Evolutionary conservation across 2,888 invertebrate species (phyloP).

Genomic region (Ormyrus nitidulus): DNA sequence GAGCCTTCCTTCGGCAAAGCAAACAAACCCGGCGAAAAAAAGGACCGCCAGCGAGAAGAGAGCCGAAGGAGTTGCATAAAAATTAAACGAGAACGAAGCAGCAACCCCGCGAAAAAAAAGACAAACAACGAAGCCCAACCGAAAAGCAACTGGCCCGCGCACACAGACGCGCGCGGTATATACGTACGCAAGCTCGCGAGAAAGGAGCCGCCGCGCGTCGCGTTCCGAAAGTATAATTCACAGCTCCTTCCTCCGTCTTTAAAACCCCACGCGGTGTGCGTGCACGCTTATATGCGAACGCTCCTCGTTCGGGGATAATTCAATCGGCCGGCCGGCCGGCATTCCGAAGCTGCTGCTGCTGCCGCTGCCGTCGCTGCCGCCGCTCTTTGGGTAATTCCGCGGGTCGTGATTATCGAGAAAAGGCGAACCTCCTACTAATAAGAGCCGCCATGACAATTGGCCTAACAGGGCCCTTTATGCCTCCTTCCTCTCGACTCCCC

Average conservation of each 20-base stretch:
- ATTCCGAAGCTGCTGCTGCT: too few relatives aligned
- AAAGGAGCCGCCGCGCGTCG: conserved; percentile 41
- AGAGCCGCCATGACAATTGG: conserved; percentile 61
- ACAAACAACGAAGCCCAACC: neutral
- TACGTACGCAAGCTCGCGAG: conserved; percentile 25
- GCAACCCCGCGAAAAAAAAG: neutral
- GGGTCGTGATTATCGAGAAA: conserved; percentile 59
- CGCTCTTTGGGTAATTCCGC: conserved; percentile 42
- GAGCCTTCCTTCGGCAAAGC: neutral
- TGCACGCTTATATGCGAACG: neutral
- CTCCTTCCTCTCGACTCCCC: neutral
- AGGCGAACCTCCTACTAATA: conserved; percentile 62
- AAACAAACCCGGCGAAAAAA: neutral
- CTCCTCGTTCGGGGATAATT: neutral
- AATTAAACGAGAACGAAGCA: conserved; percentile 34
- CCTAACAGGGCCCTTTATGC: conserved; percentile 57
- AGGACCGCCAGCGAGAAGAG: neutral
- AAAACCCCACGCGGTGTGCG: neutral
- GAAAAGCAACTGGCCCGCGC: neutral
- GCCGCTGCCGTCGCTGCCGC: too few relatives aligned
- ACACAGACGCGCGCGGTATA: neutral
- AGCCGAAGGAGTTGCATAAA: conserved; percentile 18
- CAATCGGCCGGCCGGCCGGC: neutral
- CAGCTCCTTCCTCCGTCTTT: conserved; percentile 22
- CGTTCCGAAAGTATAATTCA: conserved; percentile 47